Evolutionary conservation across 2,113 vertebrate species (phyloP), one percentile per base, ranked within the genome.

Genomic region (Leptobrachium ailaonicum): DNA sequence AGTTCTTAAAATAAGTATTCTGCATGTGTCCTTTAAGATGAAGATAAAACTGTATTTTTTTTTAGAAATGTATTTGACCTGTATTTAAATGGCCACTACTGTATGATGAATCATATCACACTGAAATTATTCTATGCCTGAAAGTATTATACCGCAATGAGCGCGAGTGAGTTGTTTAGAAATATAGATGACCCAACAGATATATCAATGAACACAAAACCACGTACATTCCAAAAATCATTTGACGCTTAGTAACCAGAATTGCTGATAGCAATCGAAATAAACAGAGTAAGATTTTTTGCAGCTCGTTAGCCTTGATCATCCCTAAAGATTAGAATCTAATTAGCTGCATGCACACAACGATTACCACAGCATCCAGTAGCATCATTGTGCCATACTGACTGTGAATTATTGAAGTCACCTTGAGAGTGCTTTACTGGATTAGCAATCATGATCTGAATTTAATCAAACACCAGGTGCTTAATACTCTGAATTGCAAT

Each of bases 401-500:
- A 81, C 79, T 68, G 79, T 81, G 79, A 81, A 81, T 81, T 81
- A 81, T 81, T 81, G 79, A 81, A 81, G 72, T 81, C 79, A 81
- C 79, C 71, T 81, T 81, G 79, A 75, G 79, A 74, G 79, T 75
- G 79, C 79, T 81, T 81, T 81, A 81, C 71, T 20, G 64, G 79
- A 81, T 81, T 81, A 81, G 66, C 71, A 81, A 81, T 81, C 79
- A 81, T 75, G 71, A 81, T 81, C 79, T 69, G 79, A 81, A 81
- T 81, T 81, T 81, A 81, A 81, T 81, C 79, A 81, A 81, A 81
- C 79, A 81, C 79, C 72, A 81, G 79, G 79, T 81, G 79, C 79
- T 69, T 81, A 81, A 81, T 75, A 81, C 79, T 73, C 78, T 41
- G 79, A 81, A 81, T 81, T 69, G 66, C 71, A 81, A 81, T 74